Conservation (phyloP, 1,140 invertebrate genomes). For the Drosophila kepulauana region DNA sequence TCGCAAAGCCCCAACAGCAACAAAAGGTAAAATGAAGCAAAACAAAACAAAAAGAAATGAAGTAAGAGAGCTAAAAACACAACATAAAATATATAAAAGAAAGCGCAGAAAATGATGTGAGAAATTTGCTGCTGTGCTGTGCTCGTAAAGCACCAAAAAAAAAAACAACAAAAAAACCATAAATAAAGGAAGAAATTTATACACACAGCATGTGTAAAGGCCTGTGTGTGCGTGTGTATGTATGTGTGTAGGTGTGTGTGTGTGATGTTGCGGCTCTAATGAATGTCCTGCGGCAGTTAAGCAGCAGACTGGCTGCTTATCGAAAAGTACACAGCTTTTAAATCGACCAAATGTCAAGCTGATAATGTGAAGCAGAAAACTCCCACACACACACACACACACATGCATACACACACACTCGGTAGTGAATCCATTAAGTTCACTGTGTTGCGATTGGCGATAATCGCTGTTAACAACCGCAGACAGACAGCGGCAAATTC, state of each 20-base stretch:
- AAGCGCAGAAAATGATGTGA: slow-evolving; percentile 63
- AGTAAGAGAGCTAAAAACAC: slow-evolving; percentile 17
- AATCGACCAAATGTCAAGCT: slow-evolving; percentile 9
- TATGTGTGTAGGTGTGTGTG: slow-evolving; percentile 8
- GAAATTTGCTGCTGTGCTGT: slow-evolving; percentile 42
- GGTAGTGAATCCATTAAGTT: slow-evolving; percentile 36
- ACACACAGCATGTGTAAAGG: background rate
- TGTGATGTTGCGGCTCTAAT: slow-evolving; percentile 28
- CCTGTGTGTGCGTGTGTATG: background rate
- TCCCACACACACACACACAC: background rate
- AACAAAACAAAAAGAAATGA: background rate
- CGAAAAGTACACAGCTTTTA: slow-evolving; percentile 15
- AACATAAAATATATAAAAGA: slow-evolving; percentile 40
- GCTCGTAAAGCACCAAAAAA: slow-evolving; percentile 6
- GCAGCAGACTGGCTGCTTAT: slow-evolving; percentile 33
- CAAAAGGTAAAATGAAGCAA: background rate
- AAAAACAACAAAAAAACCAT: slow-evolving; percentile 3
- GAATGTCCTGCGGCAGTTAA: slow-evolving; percentile 41
- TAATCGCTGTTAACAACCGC: slow-evolving; percentile 30
- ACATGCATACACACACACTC: background rate
- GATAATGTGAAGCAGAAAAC: slow-evolving; percentile 14
- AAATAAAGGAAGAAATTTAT: slow-evolving; percentile 5
- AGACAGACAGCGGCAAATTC: slow-evolving; percentile 14
- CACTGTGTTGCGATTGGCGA: slow-evolving; percentile 32
- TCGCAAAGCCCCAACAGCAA: background rate